Conservation (phyloP, 35 echinoderm and acorn worm species). For the Eucidaris tribuloides region DNA sequence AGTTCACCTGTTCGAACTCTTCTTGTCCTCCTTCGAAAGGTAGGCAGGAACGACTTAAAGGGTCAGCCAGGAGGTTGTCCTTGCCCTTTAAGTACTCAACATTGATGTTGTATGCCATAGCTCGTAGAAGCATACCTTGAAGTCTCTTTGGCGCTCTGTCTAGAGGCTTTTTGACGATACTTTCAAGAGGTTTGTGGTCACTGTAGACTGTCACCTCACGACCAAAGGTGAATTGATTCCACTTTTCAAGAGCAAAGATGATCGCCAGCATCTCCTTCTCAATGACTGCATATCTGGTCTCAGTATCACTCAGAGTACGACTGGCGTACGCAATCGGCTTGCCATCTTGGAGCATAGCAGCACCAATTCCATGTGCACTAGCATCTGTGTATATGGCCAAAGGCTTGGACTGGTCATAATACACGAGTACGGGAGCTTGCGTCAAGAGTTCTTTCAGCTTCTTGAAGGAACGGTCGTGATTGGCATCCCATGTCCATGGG, state of each 20-base stretch:
- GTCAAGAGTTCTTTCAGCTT: slow-evolving; percentile 53
- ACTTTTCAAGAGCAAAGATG: slow-evolving; percentile 11
- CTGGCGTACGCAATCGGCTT: slow-evolving; percentile 33
- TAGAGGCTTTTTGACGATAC: slow-evolving; percentile 31
- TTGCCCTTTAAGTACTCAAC: no score
- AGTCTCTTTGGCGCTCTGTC: slow-evolving; percentile 41
- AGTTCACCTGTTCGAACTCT: no score
- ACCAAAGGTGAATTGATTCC: slow-evolving; percentile 20
- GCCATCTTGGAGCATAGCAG: slow-evolving; percentile 20
- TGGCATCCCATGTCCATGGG: slow-evolving; percentile 23
- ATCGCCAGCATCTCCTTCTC: slow-evolving; percentile 49
- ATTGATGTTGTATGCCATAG: background rate
- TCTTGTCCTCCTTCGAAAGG: background rate
- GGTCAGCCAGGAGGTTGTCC: slow-evolving; percentile 18
- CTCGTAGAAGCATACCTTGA: slow-evolving; percentile 43
- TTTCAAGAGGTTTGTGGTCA: slow-evolving; percentile 41
- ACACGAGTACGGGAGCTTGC: slow-evolving; percentile 8
- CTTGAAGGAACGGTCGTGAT: background rate
- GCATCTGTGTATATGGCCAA: slow-evolving; percentile 28
- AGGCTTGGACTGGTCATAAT: background rate
- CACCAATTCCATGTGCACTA: slow-evolving; percentile 1
- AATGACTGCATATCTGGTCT: slow-evolving; percentile 9
- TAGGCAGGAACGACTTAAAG: slow-evolving; percentile 4
- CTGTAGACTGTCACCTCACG: background rate
- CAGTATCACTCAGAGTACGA: slow-evolving; percentile 10